Base-by-base conservation (phyloP, 1,140 invertebrate species). In the Heliconius congener region DNA sequence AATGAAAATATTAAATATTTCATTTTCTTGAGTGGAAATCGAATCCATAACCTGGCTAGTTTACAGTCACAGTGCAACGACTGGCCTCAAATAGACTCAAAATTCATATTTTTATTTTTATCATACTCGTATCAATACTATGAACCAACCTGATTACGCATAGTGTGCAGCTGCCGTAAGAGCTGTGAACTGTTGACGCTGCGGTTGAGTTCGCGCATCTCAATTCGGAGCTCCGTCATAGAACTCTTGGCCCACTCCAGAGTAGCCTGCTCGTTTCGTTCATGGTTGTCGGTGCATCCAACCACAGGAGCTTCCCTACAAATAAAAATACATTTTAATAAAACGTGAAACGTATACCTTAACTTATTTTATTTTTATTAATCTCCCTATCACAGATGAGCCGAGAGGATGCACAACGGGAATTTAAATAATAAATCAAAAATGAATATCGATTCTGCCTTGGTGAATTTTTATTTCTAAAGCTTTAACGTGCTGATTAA, bases 231-330 rank as follows among this genome's bases (percentile, higher is more conserved):
- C 71, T 94, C 92, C 3, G 88, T 85, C 88, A 94, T 91, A 0
- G 92, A 92, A 0, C 82, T 82, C 78, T 88, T 88, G 2, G 91
- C 90, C 92, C 92, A 94, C 39, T 91, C 85, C 74, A 93, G 83
- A 2, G 91, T 92, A 0, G 86, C 77, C 18, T 90, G 87, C 37
- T 92, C 91, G 57, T 91, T 93, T 13, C 85, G 84, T 70, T 89
- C 85, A 23, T 86, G 82, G 81, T 90, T 92, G 81, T 87, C 82
- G 0, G 87, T 87, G 2, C 81, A 76, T 1, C 72, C 23, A 1
- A 73, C 27, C n/a, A 60, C 71, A 13, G 83, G 70, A 11, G 86
- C 78, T 77, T 85, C 73, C 74, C 87, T 89, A 71, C 23, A 72
- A 30, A 16, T 16, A 71, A 13, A 71, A 23, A 60, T 27, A 60